These are phyloP conservation scores for Oncorhynchus mykiss DNA, from an alignment of 2,113 vertebrate species.

Conservation along the genomic window DNA sequence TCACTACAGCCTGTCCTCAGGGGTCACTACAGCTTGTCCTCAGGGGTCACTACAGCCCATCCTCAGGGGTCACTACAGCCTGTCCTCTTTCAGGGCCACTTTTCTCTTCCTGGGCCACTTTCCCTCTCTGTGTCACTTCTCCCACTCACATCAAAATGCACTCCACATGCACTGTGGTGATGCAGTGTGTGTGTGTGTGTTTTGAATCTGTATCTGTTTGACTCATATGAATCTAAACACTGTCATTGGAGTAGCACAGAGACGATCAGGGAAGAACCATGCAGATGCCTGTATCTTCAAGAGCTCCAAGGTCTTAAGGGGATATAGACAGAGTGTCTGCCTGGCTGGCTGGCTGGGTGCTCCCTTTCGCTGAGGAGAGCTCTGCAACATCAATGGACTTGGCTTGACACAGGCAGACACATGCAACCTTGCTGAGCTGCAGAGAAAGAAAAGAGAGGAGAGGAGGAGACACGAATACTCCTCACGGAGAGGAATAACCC, in stretches of 20 bases:
- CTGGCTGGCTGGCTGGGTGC: slow-evolving; percentile 38
- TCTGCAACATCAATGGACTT: slow-evolving; percentile 48
- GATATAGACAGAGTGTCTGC: slow-evolving; percentile 47
- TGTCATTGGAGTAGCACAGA: slow-evolving; percentile 5
- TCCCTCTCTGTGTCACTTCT: slow-evolving; percentile 28
- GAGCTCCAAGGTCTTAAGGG: slow-evolving; percentile 39
- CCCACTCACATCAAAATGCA: slow-evolving; percentile 24
- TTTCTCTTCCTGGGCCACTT: slow-evolving; percentile 13
- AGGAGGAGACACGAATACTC: slow-evolving; percentile 1
- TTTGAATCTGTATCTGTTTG: not conserved
- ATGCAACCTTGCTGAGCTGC: not conserved
- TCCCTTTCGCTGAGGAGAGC: slow-evolving; percentile 43
- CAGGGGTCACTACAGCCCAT: not conserved
- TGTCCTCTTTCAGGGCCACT: slow-evolving; percentile 5
- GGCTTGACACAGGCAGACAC: slow-evolving; percentile 40
- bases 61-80: not conserved
- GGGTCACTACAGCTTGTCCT: not conserved
- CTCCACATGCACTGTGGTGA: slow-evolving; percentile 27
- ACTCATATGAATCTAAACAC: slow-evolving; percentile 12
- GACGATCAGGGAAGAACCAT: not conserved
- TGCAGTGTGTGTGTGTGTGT: not conserved
- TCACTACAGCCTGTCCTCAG: not conserved
- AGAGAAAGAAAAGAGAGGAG: not conserved
- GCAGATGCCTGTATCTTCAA: slow-evolving; percentile 22
- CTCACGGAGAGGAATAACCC: slow-evolving; percentile 26